Percentiles rank a stretch among this genome's conserved stretches.
These are phyloP conservation scores for Ammospiza maritima DNA, from an alignment of 2,797 vertebrate species.

Conservation along the genomic window DNA sequence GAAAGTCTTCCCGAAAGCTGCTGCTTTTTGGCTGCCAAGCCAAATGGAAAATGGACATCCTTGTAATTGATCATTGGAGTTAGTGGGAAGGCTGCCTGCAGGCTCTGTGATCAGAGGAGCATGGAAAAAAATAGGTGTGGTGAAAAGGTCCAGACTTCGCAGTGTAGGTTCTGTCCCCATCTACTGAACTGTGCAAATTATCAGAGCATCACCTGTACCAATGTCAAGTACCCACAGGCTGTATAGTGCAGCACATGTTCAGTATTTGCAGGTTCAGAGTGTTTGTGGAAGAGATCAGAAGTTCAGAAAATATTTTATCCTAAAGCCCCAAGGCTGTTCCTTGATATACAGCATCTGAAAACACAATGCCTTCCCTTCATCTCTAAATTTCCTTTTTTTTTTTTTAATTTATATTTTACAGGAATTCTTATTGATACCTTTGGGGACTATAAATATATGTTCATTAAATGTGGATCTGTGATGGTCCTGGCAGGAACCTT, in stretches of 20 bases:
- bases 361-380: background rate
- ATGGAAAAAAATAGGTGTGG: background rate
- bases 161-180: background rate
- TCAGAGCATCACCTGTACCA: background rate
- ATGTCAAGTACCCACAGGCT: background rate
- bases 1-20: background rate
- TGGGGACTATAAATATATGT: constrained; percentile 83
- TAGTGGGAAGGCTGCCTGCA: background rate
- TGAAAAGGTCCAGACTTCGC: background rate
- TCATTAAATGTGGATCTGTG: constrained; percentile 82
- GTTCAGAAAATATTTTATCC: background rate
- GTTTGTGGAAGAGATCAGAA: background rate
- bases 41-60: background rate
- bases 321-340: background rate
- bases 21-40: background rate
- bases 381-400: background rate
- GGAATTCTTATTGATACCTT: constrained; percentile 81
- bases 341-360: background rate
- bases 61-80: background rate
- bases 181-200: background rate
- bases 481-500: constrained; percentile 82
- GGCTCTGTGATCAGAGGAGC: background rate
- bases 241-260: fast-evolving
- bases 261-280: background rate
- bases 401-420: constrained; percentile 50